Conservation (phyloP, 1,140 invertebrate species). For the Venturia canescens region DNA sequence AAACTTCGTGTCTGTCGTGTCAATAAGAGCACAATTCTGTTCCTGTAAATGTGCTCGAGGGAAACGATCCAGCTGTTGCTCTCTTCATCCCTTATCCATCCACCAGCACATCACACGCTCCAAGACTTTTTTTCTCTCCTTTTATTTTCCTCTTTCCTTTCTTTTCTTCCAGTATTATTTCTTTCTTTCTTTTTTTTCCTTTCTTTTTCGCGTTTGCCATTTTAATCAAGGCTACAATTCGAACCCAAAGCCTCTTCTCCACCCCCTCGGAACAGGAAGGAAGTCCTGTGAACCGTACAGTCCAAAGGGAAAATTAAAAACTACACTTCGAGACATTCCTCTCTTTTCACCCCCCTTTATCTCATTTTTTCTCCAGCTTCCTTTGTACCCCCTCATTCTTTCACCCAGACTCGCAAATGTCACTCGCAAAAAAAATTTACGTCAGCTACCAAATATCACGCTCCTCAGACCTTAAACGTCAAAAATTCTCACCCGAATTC, state of each 20-base stretch:
- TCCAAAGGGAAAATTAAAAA: conserved; percentile 48
- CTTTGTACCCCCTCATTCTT: neutral
- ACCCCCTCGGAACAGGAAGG: conserved; percentile 64
- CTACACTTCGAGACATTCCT: conserved; percentile 40
- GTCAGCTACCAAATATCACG: too few relatives aligned
- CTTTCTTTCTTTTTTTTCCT: conserved; percentile 26
- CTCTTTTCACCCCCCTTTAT: conserved; percentile 48
- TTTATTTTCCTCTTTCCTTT: conserved; percentile 55
- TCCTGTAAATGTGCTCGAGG: conserved; percentile 75
- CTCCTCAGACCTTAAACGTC: too few relatives aligned
- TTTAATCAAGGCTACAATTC: conserved; percentile 72
- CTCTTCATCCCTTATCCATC: conserved; percentile 26
- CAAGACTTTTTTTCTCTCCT: conserved; percentile 63
- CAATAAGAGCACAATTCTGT: conserved; percentile 77
- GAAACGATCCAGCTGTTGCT: conserved; percentile 77
- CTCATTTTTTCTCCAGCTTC: conserved; percentile 36
- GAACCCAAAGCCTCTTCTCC: neutral
- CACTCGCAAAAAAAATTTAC: too few relatives aligned
- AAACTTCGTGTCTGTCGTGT: conserved; percentile 57
- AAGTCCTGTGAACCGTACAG: conserved; percentile 66
- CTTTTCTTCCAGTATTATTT: conserved; percentile 9
- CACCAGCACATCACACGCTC: conserved; percentile 30
- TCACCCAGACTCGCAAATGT: neutral
- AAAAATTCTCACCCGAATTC: too few relatives aligned
- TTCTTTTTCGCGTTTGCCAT: conserved; percentile 69